phyloP scores from a whole-genome alignment of 2,797 vertebrate species.

The Acanthurus lineatus region DNA sequence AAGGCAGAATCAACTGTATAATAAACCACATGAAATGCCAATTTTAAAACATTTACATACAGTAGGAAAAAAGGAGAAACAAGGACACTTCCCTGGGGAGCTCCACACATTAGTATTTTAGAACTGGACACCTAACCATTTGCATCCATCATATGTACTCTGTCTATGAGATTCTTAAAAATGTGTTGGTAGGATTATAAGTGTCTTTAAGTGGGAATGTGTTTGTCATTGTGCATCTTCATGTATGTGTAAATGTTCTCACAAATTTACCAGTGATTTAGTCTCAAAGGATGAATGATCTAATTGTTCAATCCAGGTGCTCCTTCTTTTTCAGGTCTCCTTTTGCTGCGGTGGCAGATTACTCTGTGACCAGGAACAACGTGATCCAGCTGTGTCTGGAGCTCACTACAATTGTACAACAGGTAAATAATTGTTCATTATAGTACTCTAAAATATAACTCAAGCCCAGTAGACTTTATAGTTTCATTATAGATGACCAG shows the following conservation, averaged over 20 bases:
- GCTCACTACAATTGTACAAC: constrained; percentile 98
- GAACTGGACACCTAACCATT: too few relatives aligned
- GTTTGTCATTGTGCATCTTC: neutral
- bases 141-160: neutral
- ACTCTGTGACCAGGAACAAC: constrained; percentile 97
- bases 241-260: constrained; percentile 23
- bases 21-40: too few relatives aligned
- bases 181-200: neutral
- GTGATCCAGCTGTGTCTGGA: constrained; percentile 99
- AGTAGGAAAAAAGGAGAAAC: too few relatives aligned
- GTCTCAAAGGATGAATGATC: constrained; percentile 79
- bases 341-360: constrained; percentile 98
- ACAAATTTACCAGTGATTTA: constrained; percentile 64
- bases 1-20: too few relatives aligned
- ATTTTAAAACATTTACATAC: too few relatives aligned
- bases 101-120: too few relatives aligned
- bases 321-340: constrained; percentile 94
- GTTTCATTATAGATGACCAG: too few relatives aligned
- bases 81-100: too few relatives aligned
- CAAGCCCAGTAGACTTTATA: neutral
- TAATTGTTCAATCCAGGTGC: constrained; percentile 89
- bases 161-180: neutral
- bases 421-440: constrained; percentile 81
- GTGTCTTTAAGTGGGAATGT: neutral
- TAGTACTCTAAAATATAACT: neutral